A percentile compares a stretch with the other conserved stretches of the same genome.
Evolutionary conservation across 2,797 vertebrate genomes (phyloP).

Genomic region (Notolabrus celidotus): DNA sequence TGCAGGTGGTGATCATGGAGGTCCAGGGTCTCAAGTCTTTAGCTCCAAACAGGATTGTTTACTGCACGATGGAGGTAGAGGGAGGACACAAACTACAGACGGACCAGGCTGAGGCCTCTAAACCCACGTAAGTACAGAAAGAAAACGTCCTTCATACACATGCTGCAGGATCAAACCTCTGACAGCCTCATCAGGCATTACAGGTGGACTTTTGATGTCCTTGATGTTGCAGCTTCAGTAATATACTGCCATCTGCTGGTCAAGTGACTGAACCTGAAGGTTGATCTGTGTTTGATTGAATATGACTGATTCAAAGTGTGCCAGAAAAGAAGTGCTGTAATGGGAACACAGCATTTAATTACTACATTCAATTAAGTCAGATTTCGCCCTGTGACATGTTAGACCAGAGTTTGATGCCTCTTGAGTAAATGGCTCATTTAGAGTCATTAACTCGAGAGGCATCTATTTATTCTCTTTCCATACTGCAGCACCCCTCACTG

Average conservation of each 20-base stretch:
- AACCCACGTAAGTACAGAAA: constrained; percentile 88
- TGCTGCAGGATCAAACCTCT: too few species aligned
- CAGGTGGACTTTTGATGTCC: too few species aligned
- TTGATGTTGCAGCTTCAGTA: neutral
- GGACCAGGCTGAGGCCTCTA: constrained; percentile 97
- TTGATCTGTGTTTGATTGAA: neutral
- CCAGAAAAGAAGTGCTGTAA: neutral
- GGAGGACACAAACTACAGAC: constrained; percentile 98
- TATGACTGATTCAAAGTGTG: neutral
- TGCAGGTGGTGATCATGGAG: constrained; percentile 98
- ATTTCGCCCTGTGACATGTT: neutral
- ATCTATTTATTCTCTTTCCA: neutral
- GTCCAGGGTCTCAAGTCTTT: constrained; percentile 96
- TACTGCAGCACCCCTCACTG: neutral
- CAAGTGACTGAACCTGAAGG: neutral
- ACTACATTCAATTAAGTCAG: neutral
- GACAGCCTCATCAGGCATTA: too few species aligned
- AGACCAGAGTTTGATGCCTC: neutral
- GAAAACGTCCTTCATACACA: neutral
- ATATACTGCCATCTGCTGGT: constrained; percentile 18
- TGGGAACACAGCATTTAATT: neutral
- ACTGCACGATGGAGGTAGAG: constrained; percentile 99
- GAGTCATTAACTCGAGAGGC: neutral
- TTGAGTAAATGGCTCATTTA: neutral
- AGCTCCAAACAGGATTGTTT: constrained; percentile 96